Evolutionary conservation across 2,113 vertebrate species (phyloP), one percentile per base, ranked within the genome.

Genomic region (Solea solea): DNA sequence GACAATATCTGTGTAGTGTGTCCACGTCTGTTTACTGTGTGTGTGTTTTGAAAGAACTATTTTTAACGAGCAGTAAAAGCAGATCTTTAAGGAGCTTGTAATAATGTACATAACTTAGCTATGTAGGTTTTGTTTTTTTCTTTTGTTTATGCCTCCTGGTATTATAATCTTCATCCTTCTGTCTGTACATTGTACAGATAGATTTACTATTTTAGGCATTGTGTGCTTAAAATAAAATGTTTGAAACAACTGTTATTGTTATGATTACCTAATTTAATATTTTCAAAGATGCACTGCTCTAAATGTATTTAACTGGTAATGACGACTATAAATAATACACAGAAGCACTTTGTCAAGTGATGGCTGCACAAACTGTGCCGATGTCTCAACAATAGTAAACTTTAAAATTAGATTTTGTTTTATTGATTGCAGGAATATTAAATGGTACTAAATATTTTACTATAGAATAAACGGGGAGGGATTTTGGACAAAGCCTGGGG

Each of bases 1-100:
- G 76, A 97, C 96, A 8, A 95, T 97, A 89, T 97, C 96, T 0
- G 94, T 96, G 69, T 93, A 88, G 69, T 14, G 39, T 59, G 39
- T 46, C 5, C n/a, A 12, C 1, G 57, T 15, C 28, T 15, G 12
- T 34, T 34, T 56, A 42, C 13, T 11, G 57, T 8, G 34, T 21
- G 53, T 27, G 49, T 46, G 48, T 41, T 5, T 64, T 46, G 54
- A 64, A 62, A 48, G 11, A 48, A 5, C 12, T 12, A 14, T 48
- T 11, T 11, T 48, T 54, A 48, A 57, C 51, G 9, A 64, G 39
- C 56, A 13, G 11, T 9, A 41, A 57, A 64, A 40, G 39, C 39
- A 50, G 8, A 48, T 25, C 11, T 50, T 63, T 27, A 57, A 57
- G 14, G 45, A 45, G 25, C 68, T 79, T 66, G 64, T 63, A 70